Percentiles rank a stretch among this genome's conserved stretches.
Evolutionary conservation across 1,140 invertebrate genomes (phyloP).

Genomic region (Zaprionus africanus): DNA sequence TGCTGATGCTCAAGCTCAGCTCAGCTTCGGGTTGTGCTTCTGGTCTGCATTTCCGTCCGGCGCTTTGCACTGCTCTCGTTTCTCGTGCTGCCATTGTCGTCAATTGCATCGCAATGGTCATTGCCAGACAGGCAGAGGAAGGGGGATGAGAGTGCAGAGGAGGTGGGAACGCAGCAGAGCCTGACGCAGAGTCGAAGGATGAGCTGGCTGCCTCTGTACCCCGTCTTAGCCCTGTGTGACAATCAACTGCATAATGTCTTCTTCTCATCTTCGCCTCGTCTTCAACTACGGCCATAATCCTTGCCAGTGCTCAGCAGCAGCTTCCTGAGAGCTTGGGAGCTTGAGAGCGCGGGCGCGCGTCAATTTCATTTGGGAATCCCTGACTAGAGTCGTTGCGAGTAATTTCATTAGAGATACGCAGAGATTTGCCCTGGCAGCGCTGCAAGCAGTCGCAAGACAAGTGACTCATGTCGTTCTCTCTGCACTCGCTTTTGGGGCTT

Average conservation of each 20-base stretch:
- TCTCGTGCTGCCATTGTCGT: slow-evolving; percentile 62
- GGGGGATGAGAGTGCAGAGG: background rate
- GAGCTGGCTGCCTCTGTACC: background rate
- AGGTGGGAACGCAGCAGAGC: background rate
- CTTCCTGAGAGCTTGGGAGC: slow-evolving; percentile 15
- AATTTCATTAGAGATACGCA: slow-evolving; percentile 28
- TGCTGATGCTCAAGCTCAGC: background rate
- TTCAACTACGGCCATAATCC: background rate
- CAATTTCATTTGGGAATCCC: slow-evolving; percentile 40
- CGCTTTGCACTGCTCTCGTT: slow-evolving; percentile 58
- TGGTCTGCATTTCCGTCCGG: slow-evolving; percentile 68
- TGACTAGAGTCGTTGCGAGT: slow-evolving; percentile 29
- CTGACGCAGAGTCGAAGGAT: background rate
- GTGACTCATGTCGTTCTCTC: slow-evolving; percentile 11
- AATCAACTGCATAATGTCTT: slow-evolving; percentile 63
- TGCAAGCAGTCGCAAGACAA: slow-evolving; percentile 10
- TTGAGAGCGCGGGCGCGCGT: slow-evolving; percentile 10
- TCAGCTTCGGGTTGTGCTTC: slow-evolving; percentile 29
- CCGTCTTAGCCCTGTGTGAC: slow-evolving; percentile 9
- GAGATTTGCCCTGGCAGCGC: slow-evolving; percentile 9
- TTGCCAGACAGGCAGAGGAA: slow-evolving; percentile 29
- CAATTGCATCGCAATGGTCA: slow-evolving; percentile 70
- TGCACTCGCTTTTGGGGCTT: background rate
- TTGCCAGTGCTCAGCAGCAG: background rate
- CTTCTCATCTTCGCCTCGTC: slow-evolving; percentile 27